Evolutionary conservation across 2,888 invertebrate genomes (phyloP), one percentile per base, ranked within the genome.

Genomic region (Malthinus seriepunctatus): DNA sequence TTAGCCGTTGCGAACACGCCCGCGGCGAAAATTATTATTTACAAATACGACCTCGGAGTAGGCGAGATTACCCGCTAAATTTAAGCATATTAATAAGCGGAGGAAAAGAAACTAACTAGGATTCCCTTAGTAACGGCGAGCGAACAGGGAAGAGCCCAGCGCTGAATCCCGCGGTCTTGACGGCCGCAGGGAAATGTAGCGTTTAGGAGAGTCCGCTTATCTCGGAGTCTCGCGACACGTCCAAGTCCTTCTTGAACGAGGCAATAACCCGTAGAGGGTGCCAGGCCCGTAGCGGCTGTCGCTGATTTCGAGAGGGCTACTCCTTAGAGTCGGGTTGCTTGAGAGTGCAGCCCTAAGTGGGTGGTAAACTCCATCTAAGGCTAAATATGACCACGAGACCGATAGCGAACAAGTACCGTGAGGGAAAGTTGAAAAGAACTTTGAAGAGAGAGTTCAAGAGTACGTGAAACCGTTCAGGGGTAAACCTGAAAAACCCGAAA

Each of bases 351-450:
- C 81, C 77, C 81, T 76, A 83, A 84, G 78, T 71, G 74, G 81
- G 82, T 80, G 82, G 83, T 83, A 82, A 83, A 80, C 74, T 78
- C 73, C 76, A 74, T 77, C 76, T 76, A 78, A 79, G 75, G 75
- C 79, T 79, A 84, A 84, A 37, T 37, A 11, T 37, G 12, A 37
- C 37, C 79, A 78, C 79, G 81, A 83, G 82, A 81, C 83, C 83
- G 83, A 85, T 84, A 85, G 83, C 82, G 79, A 80, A 79, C 78
- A 83, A 83, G 83, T 83, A 83, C 82, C 80, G 80, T 69, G 70
- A 73, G 70, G 68, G 68, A 71, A 73, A 71, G 67, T 70, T 70
- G 70, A 71, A 70, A 71, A 68, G 68, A 63, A 70, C 71, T 69
- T 69, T 67, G 69, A 68, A 67, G 70, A 70, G 81, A 80, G 81